These are phyloP conservation scores for Stenolophus ochropezus DNA, from an alignment of 2,888 invertebrate species.

Conservation along the genomic window DNA sequence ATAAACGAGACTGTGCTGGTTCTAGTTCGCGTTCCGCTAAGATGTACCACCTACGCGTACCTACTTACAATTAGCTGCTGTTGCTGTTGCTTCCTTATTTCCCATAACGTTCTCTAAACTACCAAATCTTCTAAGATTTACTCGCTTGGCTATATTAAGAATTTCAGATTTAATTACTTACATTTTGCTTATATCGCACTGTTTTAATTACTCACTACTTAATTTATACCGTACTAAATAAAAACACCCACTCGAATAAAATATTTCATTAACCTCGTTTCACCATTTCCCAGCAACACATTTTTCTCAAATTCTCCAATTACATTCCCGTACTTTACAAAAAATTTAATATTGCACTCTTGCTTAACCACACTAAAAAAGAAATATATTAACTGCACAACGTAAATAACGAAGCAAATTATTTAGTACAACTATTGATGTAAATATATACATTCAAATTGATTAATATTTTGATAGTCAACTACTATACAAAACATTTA, in stretches of 20 bases:
- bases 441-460: too few relatives aligned
- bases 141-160: constrained; percentile 8
- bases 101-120: constrained; percentile 15
- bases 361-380: background rate
- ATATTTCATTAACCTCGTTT: background rate
- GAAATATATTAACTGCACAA: background rate
- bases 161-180: constrained; percentile 39
- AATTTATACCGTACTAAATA: background rate
- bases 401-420: too few relatives aligned
- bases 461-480: too few relatives aligned
- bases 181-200: constrained; percentile 32
- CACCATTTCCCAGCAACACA: background rate
- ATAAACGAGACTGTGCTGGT: constrained; percentile 45
- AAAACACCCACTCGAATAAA: background rate
- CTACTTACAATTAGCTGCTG: constrained; percentile 37
- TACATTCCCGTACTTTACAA: background rate
- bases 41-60: constrained; percentile 37
- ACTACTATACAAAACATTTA: too few relatives aligned
- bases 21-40: constrained; percentile 32
- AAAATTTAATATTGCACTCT: background rate
- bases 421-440: too few relatives aligned
- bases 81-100: background rate
- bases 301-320: background rate
- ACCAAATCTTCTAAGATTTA: constrained; percentile 30
- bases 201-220: constrained; percentile 3